phyloP scores from a whole-genome alignment of 2,113 vertebrate species.

The Ornithorhynchus anatinus region DNA sequence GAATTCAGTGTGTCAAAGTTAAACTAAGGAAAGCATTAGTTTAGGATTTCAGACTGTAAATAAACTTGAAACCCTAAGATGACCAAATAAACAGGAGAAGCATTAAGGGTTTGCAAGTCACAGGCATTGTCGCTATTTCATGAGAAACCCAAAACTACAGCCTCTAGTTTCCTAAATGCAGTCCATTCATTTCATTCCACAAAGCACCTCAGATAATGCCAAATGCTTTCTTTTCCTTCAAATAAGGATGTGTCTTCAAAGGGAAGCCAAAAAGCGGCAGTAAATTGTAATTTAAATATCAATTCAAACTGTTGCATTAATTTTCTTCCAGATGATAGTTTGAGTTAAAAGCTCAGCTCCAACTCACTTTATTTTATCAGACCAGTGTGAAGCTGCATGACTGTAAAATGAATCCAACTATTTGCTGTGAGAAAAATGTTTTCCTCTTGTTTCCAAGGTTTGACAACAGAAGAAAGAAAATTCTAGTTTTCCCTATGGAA shows the following conservation, averaged over 20 bases:
- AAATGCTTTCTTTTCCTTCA: neutral
- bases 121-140: constrained; percentile 11
- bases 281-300: constrained; percentile 27
- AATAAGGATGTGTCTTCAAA: neutral
- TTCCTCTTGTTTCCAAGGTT: neutral
- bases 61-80: neutral
- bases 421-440: neutral
- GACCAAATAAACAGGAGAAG: constrained; percentile 7
- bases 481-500: neutral
- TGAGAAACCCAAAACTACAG: constrained; percentile 6
- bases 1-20: constrained; percentile 25
- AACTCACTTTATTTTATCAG: neutral
- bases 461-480: neutral
- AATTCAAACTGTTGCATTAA: neutral
- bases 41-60: neutral
- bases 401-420: neutral
- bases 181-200: constrained; percentile 1
- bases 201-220: neutral
- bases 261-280: neutral
- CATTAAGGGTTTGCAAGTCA: neutral
- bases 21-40: constrained; percentile 20
- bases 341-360: neutral
- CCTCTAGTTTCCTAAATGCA: constrained; percentile 10
- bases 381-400: neutral
- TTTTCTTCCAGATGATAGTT: neutral